Base-by-base conservation (phyloP, 2,113 vertebrate species). In the Hydrolagus affinis region DNA sequence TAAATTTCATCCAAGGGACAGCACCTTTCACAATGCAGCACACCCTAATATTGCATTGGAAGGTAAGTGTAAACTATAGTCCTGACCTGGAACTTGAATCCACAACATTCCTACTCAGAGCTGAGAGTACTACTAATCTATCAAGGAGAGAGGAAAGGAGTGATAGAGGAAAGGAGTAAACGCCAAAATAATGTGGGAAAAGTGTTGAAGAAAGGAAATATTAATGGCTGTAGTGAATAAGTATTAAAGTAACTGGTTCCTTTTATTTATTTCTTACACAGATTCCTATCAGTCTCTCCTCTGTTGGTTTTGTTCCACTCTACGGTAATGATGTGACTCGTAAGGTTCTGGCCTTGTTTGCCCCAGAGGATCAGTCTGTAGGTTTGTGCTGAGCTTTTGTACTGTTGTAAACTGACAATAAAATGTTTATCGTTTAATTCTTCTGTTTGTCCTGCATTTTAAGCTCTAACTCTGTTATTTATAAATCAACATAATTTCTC, bases 291-390 rank as follows among this genome's bases (percentile, higher is more conserved):
- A 89, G 86, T 9, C 89, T 96, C 83, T 88, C 95, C 87, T 94
- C 90, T 62, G 93, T 96, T 87, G 91, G 94, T 85, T 95, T 95
- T 19, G 88, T 95, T 59, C 94, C 96, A 85, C 91, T 98, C 71
- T 96, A 95, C 89, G 96, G 96, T 89, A 88, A 85, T 85, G 91
- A 93, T 76, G 88, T 89, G 86, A 91, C 89, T 28, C 90, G 92
- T 86, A 96, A 94, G 91, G 77, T 97, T 77, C 94, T 98, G 90
- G 96, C 94, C 4, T 91, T 97, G 60, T 96, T 97, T 92, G 88
- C 93, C n/a, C 95, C 95, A 23, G 86, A 89, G 17, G 93, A 96
- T 86, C 89, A 87, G 0, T 78, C 93, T 30, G 95, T 91, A 95
- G 95, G 95, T 96, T 87, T 88, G 17, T 71, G 25, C 62, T 66